phyloP scores from a whole-genome alignment of 2,113 vertebrate genomes.

The Gadus macrocephalus region DNA sequence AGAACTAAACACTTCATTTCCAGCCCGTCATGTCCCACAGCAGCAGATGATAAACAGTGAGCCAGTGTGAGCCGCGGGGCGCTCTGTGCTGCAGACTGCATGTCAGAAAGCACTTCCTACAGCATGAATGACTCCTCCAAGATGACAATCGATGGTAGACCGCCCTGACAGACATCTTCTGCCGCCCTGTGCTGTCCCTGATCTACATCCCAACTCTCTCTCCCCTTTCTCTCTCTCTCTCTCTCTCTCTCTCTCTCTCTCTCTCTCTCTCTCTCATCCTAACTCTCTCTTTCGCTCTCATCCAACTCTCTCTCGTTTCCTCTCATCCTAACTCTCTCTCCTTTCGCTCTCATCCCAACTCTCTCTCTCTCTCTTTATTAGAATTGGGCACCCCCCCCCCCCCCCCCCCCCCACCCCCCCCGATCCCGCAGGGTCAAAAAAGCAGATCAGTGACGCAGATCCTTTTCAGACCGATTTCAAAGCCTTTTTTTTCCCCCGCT shows the following conservation, averaged over 20 bases:
- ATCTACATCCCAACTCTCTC: too few relatives aligned
- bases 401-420: not conserved
- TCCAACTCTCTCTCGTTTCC: too few relatives aligned
- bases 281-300: not conserved
- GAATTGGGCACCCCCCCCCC: not conserved
- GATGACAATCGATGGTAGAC: constrained; percentile 49
- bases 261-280: not conserved
- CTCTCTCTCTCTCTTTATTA: constrained; percentile 7
- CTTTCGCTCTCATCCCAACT: too few relatives aligned
- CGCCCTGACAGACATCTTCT: constrained; percentile 46
- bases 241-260: too few relatives aligned
- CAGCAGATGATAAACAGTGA: not conserved
- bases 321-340: constrained; percentile 7
- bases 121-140: constrained; percentile 39
- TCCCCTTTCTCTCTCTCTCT: too few relatives aligned
- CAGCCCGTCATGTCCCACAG: not conserved
- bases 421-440: constrained; percentile 17
- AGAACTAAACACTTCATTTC: not conserved
- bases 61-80: constrained; percentile 4
- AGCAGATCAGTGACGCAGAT: constrained; percentile 33
- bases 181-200: too few relatives aligned
- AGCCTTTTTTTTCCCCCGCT: constrained; percentile 10
- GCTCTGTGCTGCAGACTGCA: constrained; percentile 32
- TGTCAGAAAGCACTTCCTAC: constrained; percentile 48
- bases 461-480: constrained; percentile 26